phyloP scores from a whole-genome alignment of 2,888 invertebrate genomes.

The Exocentrus adspersus region DNA sequence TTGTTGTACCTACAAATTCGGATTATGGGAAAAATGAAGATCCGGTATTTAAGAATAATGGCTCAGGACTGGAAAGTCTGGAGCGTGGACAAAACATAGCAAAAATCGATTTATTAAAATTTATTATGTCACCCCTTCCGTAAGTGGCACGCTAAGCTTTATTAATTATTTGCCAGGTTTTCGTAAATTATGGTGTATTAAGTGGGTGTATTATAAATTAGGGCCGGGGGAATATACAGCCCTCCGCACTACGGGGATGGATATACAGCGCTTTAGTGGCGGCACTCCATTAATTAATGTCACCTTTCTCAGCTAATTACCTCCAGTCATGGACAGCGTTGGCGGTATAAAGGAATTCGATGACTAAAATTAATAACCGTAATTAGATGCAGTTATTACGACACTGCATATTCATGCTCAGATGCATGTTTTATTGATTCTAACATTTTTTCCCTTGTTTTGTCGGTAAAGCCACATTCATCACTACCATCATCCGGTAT shows the following conservation, averaged over 20 bases:
- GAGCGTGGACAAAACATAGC: constrained; percentile 1
- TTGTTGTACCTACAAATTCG: too few relatives aligned
- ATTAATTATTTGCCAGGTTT: constrained; percentile 49
- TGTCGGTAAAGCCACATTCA: too few relatives aligned
- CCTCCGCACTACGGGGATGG: constrained; percentile 41
- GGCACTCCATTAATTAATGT: constrained; percentile 57
- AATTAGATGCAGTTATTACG: too few relatives aligned
- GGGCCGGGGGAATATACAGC: constrained; percentile 39
- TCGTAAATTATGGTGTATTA: constrained; percentile 48
- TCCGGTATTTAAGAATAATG: too few relatives aligned
- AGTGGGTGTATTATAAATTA: constrained; percentile 48
- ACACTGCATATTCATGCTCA: too few relatives aligned
- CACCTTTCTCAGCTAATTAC: constrained; percentile 58
- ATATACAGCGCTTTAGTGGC: constrained; percentile 42
- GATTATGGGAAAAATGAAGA: too few relatives aligned
- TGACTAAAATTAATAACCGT: neutral
- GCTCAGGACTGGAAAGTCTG: too few relatives aligned
- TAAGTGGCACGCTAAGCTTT: constrained; percentile 43
- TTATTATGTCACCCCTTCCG: constrained; percentile 40
- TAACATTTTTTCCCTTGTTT: too few relatives aligned
- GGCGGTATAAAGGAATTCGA: neutral
- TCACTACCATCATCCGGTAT: too few relatives aligned
- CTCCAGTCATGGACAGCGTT: constrained; percentile 41
- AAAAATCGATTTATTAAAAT: constrained; percentile 49
- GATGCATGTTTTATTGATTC: too few relatives aligned